Evolutionary conservation across 2,888 invertebrate species (phyloP), one percentile per base, ranked within the genome.

Genomic region (Syritta pipiens): DNA sequence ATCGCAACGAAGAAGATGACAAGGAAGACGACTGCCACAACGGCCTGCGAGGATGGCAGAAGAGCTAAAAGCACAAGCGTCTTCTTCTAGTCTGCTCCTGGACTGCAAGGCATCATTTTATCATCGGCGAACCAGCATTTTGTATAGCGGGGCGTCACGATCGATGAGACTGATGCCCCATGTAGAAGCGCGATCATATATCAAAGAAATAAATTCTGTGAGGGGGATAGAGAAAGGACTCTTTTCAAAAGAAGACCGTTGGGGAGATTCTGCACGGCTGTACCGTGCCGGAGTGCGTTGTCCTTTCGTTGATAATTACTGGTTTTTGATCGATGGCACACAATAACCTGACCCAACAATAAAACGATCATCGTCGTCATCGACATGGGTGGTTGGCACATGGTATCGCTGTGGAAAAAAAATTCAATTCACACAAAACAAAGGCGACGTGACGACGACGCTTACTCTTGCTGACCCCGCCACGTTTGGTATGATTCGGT

Each of bases 301-400:
- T 77, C 77, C 77, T 77, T 77, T 10, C 62, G 22, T 26, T 26
- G 46, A 77, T 77, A 77, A 77, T 77, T 77, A 77, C 77, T 67
- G 77, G 77, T 72, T 65, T 53, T 62, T 77, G 72, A 77, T 77
- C 71, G 77, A 77, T 77, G 72, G 72, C 60, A 71, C 65, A 77
- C 77, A 77, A 77, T 77, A 77, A 77, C 77, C 77, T 77, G 77
- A 72, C 77, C 77, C 77, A 77, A 77, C 77, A 77, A 77, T 77
- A 65, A 77, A 71, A 37, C 53, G 53, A 51, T 46, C 44, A 46
- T 22, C 44, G 24, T 46, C 44, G 24, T 30, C 59, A 48, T 55
- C 65, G 32, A 65, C 77, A 77, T 77, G 65, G 71, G 71, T 71
- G 77, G 77, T 59, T 63, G 51, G 62, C 32, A 57, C 24, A 57